phyloP scores from a whole-genome alignment of 1,140 invertebrate genomes.

The Chlorops oryzae region DNA sequence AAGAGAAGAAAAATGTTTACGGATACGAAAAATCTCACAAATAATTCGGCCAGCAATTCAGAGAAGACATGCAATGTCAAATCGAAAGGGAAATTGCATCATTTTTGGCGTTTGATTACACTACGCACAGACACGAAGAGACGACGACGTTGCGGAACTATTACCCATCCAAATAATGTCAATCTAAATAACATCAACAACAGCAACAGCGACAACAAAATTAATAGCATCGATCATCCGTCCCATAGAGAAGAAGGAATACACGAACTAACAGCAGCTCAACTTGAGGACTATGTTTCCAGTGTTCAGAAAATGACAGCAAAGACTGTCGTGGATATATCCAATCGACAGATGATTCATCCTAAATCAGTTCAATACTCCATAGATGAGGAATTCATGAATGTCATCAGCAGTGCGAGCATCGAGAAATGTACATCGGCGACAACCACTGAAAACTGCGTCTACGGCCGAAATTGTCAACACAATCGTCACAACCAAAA shows the following conservation, averaged over 20 bases:
- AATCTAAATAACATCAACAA: constrained; percentile 33
- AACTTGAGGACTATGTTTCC: constrained; percentile 7
- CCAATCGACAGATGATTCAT: too few species aligned
- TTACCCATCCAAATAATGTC: constrained; percentile 42
- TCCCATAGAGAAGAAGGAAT: too few species aligned
- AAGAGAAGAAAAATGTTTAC: constrained; percentile 28
- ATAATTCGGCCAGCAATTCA: constrained; percentile 17
- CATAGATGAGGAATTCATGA: too few species aligned
- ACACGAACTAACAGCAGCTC: not conserved
- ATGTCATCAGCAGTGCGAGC: constrained; percentile 14
- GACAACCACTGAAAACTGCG: constrained; percentile 16
- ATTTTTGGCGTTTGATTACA: too few species aligned
- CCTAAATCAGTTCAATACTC: too few species aligned
- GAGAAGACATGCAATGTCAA: too few species aligned
- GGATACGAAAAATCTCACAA: constrained; percentile 40
- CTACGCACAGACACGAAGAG: too few species aligned
- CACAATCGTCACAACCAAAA: constrained; percentile 18
- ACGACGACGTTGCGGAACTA: constrained; percentile 15
- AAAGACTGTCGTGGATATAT: too few species aligned
- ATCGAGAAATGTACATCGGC: constrained; percentile 31
- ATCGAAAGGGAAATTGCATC: constrained; percentile 11
- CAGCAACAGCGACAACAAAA: constrained; percentile 8
- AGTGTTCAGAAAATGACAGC: constrained; percentile 7
- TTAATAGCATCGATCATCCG: not conserved
- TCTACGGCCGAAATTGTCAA: constrained; percentile 41